Conservation (phyloP, 2,888 invertebrate species). For the Plagodis pulveraria region DNA sequence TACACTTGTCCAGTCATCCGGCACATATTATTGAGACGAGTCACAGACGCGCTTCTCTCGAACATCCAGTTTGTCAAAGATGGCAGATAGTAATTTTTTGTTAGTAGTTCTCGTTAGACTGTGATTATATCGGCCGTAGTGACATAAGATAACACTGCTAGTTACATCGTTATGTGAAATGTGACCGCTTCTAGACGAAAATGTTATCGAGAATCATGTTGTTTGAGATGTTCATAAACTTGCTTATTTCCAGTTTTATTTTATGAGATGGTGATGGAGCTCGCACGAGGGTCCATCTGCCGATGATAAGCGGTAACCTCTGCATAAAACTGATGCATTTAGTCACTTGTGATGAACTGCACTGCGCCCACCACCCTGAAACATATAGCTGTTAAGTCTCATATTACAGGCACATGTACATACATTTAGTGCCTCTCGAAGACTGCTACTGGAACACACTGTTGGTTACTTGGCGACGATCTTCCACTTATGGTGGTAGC, state of each 20-base stretch:
- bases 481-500: no score
- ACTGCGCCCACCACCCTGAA: no score
- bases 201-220: not conserved
- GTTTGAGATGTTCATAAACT: not conserved
- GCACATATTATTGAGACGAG: conserved; percentile 35
- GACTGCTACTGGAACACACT: no score
- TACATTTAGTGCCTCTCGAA: not conserved
- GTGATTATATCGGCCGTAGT: conserved; percentile 1
- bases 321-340: no score
- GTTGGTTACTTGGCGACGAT: no score
- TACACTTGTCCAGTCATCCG: conserved; percentile 34
- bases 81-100: conserved; percentile 28
- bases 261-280: no score
- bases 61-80: conserved; percentile 10
- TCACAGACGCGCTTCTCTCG: conserved; percentile 22
- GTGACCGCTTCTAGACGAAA: not conserved
- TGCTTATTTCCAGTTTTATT: not conserved
- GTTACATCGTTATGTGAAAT: not conserved
- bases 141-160: not conserved
- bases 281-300: no score
- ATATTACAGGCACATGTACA: not conserved
- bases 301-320: no score
- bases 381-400: no score
- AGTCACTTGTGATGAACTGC: no score
- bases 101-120: conserved; percentile 24